Conservation (phyloP, 2,113 vertebrate genomes). For the Alexandromys fortis region DNA sequence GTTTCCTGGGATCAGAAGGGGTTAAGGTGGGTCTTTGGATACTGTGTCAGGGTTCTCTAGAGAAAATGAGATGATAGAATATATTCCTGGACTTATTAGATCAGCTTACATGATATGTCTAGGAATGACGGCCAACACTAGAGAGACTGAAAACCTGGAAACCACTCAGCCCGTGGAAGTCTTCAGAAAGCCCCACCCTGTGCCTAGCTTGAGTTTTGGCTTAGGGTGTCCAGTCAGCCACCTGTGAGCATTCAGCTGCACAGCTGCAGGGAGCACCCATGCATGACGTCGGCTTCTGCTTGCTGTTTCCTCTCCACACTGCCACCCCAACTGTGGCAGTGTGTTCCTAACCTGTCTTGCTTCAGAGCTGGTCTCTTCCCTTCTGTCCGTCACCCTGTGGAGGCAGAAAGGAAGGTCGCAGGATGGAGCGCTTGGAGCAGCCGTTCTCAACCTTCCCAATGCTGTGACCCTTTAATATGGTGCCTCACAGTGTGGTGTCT, state of each 20-base stretch:
- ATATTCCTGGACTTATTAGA: not conserved
- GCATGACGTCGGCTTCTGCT: no score
- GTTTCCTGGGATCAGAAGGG: not conserved
- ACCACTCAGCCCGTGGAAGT: not conserved
- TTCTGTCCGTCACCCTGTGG: not conserved
- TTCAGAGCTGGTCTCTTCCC: rapidly evolving
- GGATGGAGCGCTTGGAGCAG: rapidly evolving
- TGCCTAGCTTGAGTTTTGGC: not conserved
- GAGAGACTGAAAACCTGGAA: not conserved
- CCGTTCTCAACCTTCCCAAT: no score
- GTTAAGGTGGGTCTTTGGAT: rapidly evolving
- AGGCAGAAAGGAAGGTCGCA: not conserved
- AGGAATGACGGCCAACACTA: not conserved
- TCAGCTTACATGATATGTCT: not conserved
- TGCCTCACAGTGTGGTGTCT: not conserved
- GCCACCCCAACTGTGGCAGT: no score
- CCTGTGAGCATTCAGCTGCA: no score
- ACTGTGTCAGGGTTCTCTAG: no score
- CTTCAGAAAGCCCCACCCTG: not conserved
- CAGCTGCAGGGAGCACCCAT: not conserved
- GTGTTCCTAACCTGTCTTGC: rapidly evolving
- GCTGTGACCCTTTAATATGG: not conserved
- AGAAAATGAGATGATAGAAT: not conserved
- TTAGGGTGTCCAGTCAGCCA: not conserved
- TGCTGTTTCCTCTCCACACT: no score